phyloP scores from a whole-genome alignment of 2,888 invertebrate genomes.

The Eilema sororculum region DNA sequence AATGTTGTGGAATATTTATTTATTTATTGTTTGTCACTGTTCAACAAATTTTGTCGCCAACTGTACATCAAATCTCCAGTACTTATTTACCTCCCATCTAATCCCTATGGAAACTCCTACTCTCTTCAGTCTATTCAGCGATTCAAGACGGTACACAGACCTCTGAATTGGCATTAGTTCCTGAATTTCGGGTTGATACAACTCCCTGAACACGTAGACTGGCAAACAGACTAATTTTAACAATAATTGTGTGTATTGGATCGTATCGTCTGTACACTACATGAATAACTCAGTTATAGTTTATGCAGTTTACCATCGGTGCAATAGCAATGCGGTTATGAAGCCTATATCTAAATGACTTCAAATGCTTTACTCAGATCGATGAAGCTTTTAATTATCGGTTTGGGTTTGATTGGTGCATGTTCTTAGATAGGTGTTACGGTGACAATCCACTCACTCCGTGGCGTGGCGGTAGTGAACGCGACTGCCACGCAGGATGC shows the following conservation, averaged over 20 bases:
- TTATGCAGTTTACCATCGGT: too few relatives aligned
- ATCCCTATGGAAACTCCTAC: background rate
- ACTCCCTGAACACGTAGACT: constrained; percentile 34
- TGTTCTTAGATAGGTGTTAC: too few relatives aligned
- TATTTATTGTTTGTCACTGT: too few relatives aligned
- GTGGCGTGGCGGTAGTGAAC: too few relatives aligned
- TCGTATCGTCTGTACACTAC: background rate
- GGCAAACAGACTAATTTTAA: constrained; percentile 40
- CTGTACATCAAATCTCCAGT: background rate
- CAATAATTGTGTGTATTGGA: background rate
- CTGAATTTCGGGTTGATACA: constrained; percentile 18
- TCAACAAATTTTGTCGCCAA: background rate
- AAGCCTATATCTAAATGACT: too few relatives aligned
- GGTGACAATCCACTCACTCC: too few relatives aligned
- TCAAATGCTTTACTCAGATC: too few relatives aligned
- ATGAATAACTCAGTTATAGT: too few relatives aligned
- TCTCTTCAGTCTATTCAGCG: background rate
- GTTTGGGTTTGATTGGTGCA: too few relatives aligned
- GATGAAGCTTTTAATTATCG: too few relatives aligned
- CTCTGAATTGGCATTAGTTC: constrained; percentile 23
- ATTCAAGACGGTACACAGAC: background rate
- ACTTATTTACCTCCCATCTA: background rate
- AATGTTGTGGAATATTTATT: too few relatives aligned
- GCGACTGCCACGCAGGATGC: too few relatives aligned
- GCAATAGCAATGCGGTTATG: background rate